Conservation (phyloP, 2,888 invertebrate genomes). For the Aromia moschata region DNA sequence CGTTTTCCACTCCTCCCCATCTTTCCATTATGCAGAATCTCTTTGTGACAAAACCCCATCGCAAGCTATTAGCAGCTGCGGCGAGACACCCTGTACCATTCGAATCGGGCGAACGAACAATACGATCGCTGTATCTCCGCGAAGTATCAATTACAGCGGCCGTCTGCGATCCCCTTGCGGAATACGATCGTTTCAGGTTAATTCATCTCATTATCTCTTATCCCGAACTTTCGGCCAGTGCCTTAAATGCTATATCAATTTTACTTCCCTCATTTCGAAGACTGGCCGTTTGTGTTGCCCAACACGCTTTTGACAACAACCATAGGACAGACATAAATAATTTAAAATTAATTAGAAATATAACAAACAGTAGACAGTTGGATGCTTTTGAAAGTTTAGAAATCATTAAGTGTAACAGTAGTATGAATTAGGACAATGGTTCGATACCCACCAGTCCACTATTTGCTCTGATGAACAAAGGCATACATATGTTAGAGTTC, state of each 20-base stretch:
- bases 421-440: too few species aligned
- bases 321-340: too few species aligned
- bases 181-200: slow-evolving; percentile 38
- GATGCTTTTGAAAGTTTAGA: too few species aligned
- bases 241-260: slow-evolving; percentile 27
- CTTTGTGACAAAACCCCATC: neutral
- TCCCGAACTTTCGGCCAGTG: slow-evolving; percentile 29
- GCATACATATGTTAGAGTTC: too few species aligned
- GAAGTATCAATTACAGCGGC: slow-evolving; percentile 37
- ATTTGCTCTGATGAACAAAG: too few species aligned
- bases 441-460: too few species aligned
- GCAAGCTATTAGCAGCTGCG: neutral
- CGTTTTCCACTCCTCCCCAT: too few species aligned
- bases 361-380: too few species aligned
- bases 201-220: slow-evolving; percentile 40
- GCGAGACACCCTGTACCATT: slow-evolving; percentile 3
- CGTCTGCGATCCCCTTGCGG: slow-evolving; percentile 30
- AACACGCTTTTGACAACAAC: too few species aligned
- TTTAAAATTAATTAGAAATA: too few species aligned
- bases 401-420: too few species aligned
- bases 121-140: slow-evolving; percentile 12
- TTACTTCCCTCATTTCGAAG: slow-evolving; percentile 8
- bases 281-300: slow-evolving; percentile 20
- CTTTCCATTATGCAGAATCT: too few species aligned
- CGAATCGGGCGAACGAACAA: slow-evolving; percentile 9